These are phyloP conservation scores for Apis cerana DNA, from an alignment of 1,140 invertebrate species.

Conservation along the genomic window DNA sequence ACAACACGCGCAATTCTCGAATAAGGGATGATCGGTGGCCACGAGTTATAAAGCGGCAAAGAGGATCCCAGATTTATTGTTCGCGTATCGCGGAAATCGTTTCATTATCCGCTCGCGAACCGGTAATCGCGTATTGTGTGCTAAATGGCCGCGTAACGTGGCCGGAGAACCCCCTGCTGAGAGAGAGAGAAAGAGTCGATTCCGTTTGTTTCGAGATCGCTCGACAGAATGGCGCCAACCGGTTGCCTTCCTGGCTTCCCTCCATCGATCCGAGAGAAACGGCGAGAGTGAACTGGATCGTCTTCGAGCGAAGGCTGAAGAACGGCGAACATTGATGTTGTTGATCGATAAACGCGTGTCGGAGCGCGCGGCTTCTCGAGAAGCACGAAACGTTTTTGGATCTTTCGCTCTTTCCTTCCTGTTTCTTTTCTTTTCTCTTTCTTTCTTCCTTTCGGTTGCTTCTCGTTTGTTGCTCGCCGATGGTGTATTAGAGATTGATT, in stretches of 20 bases:
- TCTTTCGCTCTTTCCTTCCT: not conserved
- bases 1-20: too few relatives aligned
- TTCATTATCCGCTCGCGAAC: slow-evolving; percentile 61
- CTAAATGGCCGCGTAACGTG: slow-evolving; percentile 53
- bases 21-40: not conserved
- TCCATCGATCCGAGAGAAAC: slow-evolving; percentile 27
- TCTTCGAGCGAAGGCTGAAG: not conserved
- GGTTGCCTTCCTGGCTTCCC: slow-evolving; percentile 33
- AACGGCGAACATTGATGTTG: not conserved
- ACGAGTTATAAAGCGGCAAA: not conserved
- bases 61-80: slow-evolving; percentile 45
- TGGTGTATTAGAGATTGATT: slow-evolving; percentile 37
- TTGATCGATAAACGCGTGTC: slow-evolving; percentile 17
- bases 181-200: slow-evolving; percentile 3
- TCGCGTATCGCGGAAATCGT: slow-evolving; percentile 58
- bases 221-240: slow-evolving; percentile 46
- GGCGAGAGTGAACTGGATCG: not conserved
- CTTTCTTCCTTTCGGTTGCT: not conserved
- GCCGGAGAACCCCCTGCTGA: slow-evolving; percentile 41
- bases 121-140: slow-evolving; percentile 62
- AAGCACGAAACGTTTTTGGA: slow-evolving; percentile 5
- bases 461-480: slow-evolving; percentile 3
- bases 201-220: slow-evolving; percentile 5
- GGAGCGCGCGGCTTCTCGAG: slow-evolving; percentile 11
- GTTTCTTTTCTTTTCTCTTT: not conserved